Percentiles rank a stretch among this genome's conserved stretches.
Evolutionary conservation across 2,888 invertebrate genomes (phyloP).

Genomic region (Timandra comae): DNA sequence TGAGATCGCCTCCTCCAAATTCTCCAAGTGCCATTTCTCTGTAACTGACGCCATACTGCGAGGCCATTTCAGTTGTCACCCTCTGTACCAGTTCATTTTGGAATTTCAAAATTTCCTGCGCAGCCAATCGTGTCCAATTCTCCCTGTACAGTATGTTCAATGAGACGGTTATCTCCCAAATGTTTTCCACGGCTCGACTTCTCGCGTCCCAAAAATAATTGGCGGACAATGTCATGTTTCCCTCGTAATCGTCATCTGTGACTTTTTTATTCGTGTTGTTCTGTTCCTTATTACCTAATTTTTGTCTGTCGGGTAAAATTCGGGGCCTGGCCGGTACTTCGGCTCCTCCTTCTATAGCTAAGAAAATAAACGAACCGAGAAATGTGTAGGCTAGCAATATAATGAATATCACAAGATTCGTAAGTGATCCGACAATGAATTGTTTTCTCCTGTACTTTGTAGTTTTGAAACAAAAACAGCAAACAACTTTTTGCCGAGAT

Average conservation of each 20-base stretch:
- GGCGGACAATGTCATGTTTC: conserved; percentile 59
- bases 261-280: conserved; percentile 55
- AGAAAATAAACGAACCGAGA: conserved; percentile 87
- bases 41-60: conserved; percentile 75
- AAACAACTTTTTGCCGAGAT: conserved; percentile 68
- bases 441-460: conserved; percentile 75
- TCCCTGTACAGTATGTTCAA: conserved; percentile 92
- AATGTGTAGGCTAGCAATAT: conserved; percentile 88
- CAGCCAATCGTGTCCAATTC: conserved; percentile 91
- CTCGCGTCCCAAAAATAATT: conserved; percentile 72
- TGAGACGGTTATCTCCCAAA: conserved; percentile 93
- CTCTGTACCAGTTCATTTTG: conserved; percentile 89
- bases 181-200: conserved; percentile 85
- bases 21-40: conserved; percentile 72
- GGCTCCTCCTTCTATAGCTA: conserved; percentile 86
- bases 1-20: conserved; percentile 52
- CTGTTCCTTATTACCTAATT: conserved; percentile 68
- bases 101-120: conserved; percentile 86
- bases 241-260: conserved; percentile 57
- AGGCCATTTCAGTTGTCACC: conserved; percentile 85
- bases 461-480: conserved; percentile 75
- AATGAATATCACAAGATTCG: conserved; percentile 89
- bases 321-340: conserved; percentile 72
- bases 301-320: conserved; percentile 69
- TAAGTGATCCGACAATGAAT: conserved; percentile 84